These are phyloP conservation scores for Rallus limicola DNA, from an alignment of 2,113 vertebrate species.

Conservation along the genomic window DNA sequence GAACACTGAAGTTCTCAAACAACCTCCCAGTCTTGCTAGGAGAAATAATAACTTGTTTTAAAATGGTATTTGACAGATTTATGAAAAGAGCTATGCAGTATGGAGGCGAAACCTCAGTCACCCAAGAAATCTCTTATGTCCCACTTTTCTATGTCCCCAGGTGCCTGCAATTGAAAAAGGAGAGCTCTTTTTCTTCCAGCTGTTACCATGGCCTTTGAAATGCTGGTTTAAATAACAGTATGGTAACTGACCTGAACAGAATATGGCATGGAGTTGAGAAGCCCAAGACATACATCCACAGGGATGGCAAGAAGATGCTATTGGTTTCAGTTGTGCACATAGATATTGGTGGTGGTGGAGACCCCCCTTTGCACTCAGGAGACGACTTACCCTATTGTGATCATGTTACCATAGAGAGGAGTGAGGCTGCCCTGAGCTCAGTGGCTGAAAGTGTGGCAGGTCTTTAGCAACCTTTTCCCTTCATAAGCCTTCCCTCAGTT, in stretches of 20 bases:
- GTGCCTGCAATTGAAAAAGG: accelerated
- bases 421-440: background rate
- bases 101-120: background rate
- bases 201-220: background rate
- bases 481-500: background rate
- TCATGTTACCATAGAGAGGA: background rate
- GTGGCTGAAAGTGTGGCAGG: background rate
- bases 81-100: background rate
- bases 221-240: background rate
- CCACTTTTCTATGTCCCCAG: background rate
- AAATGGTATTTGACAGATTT: background rate
- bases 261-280: background rate
- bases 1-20: background rate
- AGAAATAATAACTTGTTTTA: background rate
- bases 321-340: background rate
- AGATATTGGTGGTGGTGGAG: background rate
- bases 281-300: background rate
- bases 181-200: background rate
- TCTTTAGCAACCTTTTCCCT: background rate
- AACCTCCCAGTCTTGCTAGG: background rate
- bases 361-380: background rate
- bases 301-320: background rate
- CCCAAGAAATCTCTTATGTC: background rate
- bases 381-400: background rate
- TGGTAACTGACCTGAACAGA: background rate